Conservation (phyloP, 2,113 vertebrate genomes). For the Corydoras sp. region DNA sequence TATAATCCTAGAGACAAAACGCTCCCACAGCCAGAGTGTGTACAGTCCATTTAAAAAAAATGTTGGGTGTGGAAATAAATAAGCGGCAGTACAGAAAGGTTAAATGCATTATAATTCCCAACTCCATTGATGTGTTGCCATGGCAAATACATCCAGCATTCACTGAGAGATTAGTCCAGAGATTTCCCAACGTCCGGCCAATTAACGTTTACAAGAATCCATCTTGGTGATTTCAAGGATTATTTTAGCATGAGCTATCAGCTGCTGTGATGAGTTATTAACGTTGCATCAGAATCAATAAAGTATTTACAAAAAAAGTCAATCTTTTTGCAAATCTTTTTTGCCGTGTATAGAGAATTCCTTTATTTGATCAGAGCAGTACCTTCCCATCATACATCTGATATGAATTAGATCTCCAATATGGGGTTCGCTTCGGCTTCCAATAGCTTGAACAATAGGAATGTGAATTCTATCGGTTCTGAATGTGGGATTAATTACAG, state of each 20-base stretch:
- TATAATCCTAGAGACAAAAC: constrained; percentile 11
- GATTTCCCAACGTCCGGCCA: no score
- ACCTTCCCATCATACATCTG: background rate
- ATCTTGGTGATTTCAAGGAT: no score
- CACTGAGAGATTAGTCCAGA: background rate
- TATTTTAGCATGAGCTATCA: no score
- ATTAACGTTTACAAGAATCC: no score
- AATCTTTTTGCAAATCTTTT: no score
- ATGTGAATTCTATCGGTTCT: background rate
- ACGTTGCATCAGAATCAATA: no score
- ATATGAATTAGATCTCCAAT: constrained; percentile 7
- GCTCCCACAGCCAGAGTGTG: background rate
- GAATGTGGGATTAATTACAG: constrained; percentile 14
- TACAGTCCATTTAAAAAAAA: constrained; percentile 19
- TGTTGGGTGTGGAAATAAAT: background rate
- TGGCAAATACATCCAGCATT: no score
- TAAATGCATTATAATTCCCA: background rate
- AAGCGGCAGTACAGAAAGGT: background rate
- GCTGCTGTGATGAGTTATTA: no score
- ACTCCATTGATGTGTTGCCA: background rate
- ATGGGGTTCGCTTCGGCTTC: background rate
- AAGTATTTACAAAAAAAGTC: no score
- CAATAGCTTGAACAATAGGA: constrained; percentile 2
- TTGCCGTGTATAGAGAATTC: no score
- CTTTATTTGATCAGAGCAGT: no score